A percentile compares a stretch with the other conserved stretches of the same genome.
Conservation (phyloP, 2,797 vertebrate species). For the Gadopsis bispinosus region DNA sequence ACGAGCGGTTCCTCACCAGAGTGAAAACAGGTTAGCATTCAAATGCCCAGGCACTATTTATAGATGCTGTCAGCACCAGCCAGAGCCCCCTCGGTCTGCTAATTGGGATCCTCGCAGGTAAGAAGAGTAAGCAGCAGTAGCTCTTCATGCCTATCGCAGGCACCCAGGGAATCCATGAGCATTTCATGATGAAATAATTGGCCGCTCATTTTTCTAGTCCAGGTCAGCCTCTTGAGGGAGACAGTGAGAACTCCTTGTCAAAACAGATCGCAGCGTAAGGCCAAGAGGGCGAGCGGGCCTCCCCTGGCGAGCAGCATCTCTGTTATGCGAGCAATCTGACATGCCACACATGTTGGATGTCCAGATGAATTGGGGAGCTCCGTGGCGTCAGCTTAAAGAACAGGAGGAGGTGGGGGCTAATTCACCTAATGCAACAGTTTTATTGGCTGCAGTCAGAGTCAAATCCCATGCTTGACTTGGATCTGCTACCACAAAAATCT, state of each 20-base stretch:
- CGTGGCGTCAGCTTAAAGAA: constrained; percentile 67
- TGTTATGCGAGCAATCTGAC: constrained; percentile 80
- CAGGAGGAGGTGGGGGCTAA: constrained; percentile 43
- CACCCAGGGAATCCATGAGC: constrained; percentile 45
- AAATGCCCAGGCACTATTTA: constrained; percentile 74
- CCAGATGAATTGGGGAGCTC: constrained; percentile 71
- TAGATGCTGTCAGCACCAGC: constrained; percentile 76
- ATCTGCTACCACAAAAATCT: constrained; percentile 76
- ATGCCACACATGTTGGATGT: constrained; percentile 76
- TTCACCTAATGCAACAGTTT: constrained; percentile 63
- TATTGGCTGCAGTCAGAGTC: constrained; percentile 50
- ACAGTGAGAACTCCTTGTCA: constrained; percentile 70
- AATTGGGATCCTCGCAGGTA: constrained; percentile 80
- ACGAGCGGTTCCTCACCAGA: constrained; percentile 42
- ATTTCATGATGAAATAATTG: constrained; percentile 68
- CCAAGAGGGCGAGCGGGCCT: constrained; percentile 67
- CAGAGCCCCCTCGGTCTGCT: constrained; percentile 56
- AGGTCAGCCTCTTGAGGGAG: constrained; percentile 65
- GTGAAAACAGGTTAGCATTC: constrained; percentile 72
- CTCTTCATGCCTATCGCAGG: constrained; percentile 42
- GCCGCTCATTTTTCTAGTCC: constrained; percentile 59
- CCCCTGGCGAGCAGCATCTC: constrained; percentile 73
- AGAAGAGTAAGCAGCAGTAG: constrained; percentile 49
- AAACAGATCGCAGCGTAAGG: constrained; percentile 71
- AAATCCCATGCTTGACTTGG: constrained; percentile 63